Conservation (phyloP, 2,888 invertebrate species). For the Netelia inedita region DNA sequence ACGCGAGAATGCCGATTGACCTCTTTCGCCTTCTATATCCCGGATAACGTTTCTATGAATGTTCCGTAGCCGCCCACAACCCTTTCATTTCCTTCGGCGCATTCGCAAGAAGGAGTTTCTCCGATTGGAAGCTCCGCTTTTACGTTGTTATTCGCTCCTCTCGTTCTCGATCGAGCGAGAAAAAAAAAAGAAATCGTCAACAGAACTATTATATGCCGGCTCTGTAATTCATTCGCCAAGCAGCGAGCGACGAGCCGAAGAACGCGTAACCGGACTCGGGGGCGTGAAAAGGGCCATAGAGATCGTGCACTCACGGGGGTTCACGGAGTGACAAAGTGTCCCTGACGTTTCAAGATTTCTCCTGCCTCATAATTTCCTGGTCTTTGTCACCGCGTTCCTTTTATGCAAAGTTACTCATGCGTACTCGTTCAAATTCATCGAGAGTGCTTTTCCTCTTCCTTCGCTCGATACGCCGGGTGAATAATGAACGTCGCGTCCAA, state of each 20-base stretch:
- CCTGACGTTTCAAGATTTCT: slow-evolving; percentile 53
- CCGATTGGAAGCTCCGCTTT: slow-evolving; percentile 10
- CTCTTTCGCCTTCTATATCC: slow-evolving; percentile 78
- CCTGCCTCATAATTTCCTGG: slow-evolving; percentile 79
- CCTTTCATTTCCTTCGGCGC: slow-evolving; percentile 74
- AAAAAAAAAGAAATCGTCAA: background rate
- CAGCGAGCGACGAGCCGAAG: slow-evolving; percentile 12
- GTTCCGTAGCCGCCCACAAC: slow-evolving; percentile 83
- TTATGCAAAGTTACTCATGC: slow-evolving; percentile 81
- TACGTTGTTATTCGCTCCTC: background rate
- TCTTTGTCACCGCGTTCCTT: slow-evolving; percentile 83
- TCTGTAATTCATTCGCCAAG: background rate
- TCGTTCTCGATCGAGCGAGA: background rate
- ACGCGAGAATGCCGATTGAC: slow-evolving; percentile 82
- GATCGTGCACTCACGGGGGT: background rate
- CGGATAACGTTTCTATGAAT: slow-evolving; percentile 84
- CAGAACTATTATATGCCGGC: background rate
- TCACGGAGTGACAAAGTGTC: slow-evolving; percentile 14
- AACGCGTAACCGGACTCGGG: background rate
- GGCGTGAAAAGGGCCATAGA: slow-evolving; percentile 10
- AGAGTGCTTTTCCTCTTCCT: slow-evolving; percentile 1
- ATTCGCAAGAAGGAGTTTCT: slow-evolving; percentile 34
- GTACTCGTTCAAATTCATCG: slow-evolving; percentile 66
- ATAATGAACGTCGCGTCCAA: background rate
- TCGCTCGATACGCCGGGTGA: background rate